A percentile compares a stretch with the other conserved stretches of the same genome.
phyloP scores from a whole-genome alignment of 1,140 invertebrate species.

The Trachymyrmex cornetzi region DNA sequence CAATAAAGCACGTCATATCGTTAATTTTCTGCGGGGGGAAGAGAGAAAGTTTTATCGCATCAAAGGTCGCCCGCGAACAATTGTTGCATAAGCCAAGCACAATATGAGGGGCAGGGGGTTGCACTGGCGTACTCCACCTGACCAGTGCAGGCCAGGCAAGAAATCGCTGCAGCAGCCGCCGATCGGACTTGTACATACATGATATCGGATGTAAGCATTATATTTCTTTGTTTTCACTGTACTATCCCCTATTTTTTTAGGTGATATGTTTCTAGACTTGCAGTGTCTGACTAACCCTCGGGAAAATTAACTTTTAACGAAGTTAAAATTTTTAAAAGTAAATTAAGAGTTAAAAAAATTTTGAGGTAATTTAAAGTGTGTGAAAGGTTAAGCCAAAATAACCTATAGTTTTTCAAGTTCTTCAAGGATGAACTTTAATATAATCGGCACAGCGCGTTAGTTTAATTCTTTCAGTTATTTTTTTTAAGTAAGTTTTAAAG shows the following conservation, averaged over 20 bases:
- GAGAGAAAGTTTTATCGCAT: slow-evolving; percentile 20
- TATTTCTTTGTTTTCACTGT: neutral
- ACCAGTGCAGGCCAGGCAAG: neutral
- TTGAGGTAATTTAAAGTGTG: too few relatives aligned
- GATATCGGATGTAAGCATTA: neutral
- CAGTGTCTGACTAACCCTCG: too few relatives aligned
- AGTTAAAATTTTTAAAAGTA: too few relatives aligned
- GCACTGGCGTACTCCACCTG: slow-evolving; percentile 10
- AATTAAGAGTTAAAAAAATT: too few relatives aligned
- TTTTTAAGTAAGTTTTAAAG: too few relatives aligned
- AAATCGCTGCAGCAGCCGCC: neutral
- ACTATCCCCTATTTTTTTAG: neutral
- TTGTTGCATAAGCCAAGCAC: slow-evolving; percentile 27
- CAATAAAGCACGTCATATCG: slow-evolving; percentile 50
- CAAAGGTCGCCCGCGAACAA: slow-evolving; percentile 41
- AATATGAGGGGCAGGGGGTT: slow-evolving; percentile 43
- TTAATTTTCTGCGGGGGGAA: slow-evolving; percentile 35
- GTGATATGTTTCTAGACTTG: neutral
- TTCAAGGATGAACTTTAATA: too few relatives aligned
- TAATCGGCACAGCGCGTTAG: too few relatives aligned
- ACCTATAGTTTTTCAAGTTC: too few relatives aligned
- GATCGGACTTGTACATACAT: neutral
- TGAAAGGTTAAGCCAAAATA: too few relatives aligned
- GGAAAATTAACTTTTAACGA: too few relatives aligned
- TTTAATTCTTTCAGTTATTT: too few relatives aligned